A percentile compares a stretch with the other conserved stretches of the same genome.
Conservation (phyloP, 2,888 invertebrate species). For the Dolichopus griseipennis region DNA sequence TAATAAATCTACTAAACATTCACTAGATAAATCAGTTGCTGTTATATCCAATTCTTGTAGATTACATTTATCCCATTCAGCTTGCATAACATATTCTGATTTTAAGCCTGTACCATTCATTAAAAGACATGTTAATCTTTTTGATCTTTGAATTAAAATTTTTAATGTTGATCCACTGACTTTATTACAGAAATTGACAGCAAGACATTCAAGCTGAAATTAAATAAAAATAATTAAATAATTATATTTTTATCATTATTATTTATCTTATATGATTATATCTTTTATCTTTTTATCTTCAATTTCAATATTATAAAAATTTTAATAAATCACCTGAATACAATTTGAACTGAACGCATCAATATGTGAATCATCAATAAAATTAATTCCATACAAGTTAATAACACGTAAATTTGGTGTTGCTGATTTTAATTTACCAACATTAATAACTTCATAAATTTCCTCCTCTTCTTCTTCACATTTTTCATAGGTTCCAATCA, state of each 20-base stretch:
- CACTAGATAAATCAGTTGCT: constrained; percentile 90
- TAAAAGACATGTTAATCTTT: constrained; percentile 81
- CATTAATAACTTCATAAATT: constrained; percentile 98
- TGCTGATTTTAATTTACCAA: constrained; percentile 95
- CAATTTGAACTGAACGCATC: constrained; percentile 96
- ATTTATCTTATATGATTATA: background rate
- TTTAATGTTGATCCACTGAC: constrained; percentile 95
- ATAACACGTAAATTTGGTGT: constrained; percentile 96
- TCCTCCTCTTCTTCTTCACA: constrained; percentile 98
- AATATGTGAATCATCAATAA: constrained; percentile 96
- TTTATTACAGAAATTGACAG: constrained; percentile 94
- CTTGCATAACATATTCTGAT: constrained; percentile 87
- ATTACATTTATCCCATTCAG: constrained; percentile 96
- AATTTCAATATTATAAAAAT: background rate
- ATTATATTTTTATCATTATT: background rate
- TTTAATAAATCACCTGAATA: constrained; percentile 59
- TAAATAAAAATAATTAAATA: background rate
- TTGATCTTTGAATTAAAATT: constrained; percentile 84
- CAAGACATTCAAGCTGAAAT: constrained; percentile 80
- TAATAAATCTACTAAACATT: constrained; percentile 87
- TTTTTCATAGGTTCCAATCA: constrained; percentile 96
- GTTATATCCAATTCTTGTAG: constrained; percentile 94
- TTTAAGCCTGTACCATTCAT: constrained; percentile 95
- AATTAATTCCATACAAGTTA: constrained; percentile 96
- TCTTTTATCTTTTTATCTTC: background rate